phyloP scores from a whole-genome alignment of 2,888 invertebrate species.

The Alloplasta piceator region DNA sequence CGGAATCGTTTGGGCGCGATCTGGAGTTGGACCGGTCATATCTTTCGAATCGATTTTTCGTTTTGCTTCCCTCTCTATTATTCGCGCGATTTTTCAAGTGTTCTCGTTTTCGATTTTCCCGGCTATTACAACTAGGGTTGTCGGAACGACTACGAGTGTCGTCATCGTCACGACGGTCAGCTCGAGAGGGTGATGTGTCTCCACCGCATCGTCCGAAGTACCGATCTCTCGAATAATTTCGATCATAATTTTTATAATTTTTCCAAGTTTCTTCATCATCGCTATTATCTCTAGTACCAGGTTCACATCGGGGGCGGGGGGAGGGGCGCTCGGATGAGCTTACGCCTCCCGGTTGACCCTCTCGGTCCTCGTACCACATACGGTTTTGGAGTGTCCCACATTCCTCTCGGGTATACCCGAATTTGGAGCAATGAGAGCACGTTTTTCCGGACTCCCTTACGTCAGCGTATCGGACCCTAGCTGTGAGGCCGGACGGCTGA shows the following conservation, averaged over 20 bases:
- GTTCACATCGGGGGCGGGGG: background rate
- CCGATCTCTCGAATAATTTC: too few relatives aligned
- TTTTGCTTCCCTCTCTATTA: too few relatives aligned
- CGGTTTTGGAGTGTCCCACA: constrained; percentile 14
- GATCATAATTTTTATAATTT: background rate
- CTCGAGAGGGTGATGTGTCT: too few relatives aligned
- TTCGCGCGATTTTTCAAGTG: too few relatives aligned
- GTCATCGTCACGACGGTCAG: too few relatives aligned
- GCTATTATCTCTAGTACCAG: background rate
- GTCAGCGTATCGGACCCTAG: constrained; percentile 2
- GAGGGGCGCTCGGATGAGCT: background rate
- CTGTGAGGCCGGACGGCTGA: background rate
- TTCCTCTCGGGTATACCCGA: background rate
- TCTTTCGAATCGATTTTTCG: too few relatives aligned
- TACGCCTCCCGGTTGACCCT: background rate
- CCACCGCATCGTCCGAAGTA: too few relatives aligned
- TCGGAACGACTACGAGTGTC: too few relatives aligned
- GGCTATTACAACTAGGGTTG: too few relatives aligned
- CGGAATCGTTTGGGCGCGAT: too few relatives aligned
- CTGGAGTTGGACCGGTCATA: too few relatives aligned
- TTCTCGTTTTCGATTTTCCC: too few relatives aligned
- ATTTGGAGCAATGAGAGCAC: constrained; percentile 1
- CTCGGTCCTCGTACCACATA: background rate
- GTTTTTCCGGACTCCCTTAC: background rate
- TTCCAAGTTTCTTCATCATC: background rate